Base-by-base conservation (phyloP, 2,888 invertebrate species). In the Apamea anceps region DNA sequence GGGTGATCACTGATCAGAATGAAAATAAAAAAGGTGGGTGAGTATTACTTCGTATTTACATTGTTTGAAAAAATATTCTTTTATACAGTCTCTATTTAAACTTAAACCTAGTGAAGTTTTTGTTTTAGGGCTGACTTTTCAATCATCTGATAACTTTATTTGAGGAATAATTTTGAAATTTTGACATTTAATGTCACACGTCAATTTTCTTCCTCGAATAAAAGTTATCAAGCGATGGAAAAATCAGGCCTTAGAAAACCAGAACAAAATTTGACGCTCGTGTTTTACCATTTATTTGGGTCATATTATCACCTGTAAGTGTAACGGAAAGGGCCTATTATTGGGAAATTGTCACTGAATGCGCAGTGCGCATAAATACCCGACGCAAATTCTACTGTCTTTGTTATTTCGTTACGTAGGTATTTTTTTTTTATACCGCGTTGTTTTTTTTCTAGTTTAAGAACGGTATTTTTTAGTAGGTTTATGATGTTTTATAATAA, bases 341-440 rank as follows among this genome's bases (percentile, higher is more conserved):
- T 65, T 68, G n/a, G 12, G 45, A 37, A 72, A 72, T 81, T 37
- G 54, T 32, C 25, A 54, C 32, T 80, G 15, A 51, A 72, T 80
- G 62, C 81, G 79, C 81, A 80, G 21, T 79, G 79, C 72, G 79
- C 51, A 79, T 81, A 21, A 62, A 80, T 63, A 13, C 18, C 32
- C 6, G 45, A 54, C 12, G 18, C 6, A 37, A 45, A 54, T 72
- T 72, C 18, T 71, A 48, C 32, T 25, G n/a, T 28, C 10, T 80
- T 63, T 42, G 62, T 51, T 25, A 65, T 77, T 77, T 32, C 51
- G 13, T 7, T 37, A 10, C 48, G n/a, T 62, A 32, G 37, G 37
- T 37, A 37, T 48, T 60, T 63, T 42, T 54, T 54, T 54, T 54
- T 28, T 25, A 8, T 4, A 5, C 4, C 25, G 6, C 8, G 2